Base-by-base conservation (phyloP, 2,888 invertebrate genomes). In the Tromatobia lineatoria region DNA sequence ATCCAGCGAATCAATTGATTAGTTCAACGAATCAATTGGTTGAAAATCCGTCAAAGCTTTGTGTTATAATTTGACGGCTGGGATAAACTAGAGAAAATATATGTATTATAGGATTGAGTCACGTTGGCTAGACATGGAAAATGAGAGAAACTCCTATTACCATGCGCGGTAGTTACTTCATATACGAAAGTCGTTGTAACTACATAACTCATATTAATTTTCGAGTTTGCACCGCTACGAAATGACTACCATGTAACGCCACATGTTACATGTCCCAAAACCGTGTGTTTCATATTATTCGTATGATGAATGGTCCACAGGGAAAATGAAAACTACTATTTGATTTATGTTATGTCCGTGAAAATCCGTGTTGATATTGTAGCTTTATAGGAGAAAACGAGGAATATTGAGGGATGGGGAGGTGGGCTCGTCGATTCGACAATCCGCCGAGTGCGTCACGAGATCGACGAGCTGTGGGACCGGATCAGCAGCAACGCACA, bases 251-350 rank as follows among this genome's bases (percentile, higher is more conserved):
- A 25, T 23, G 57, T 57, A 57, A 23, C 23, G 57, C 25, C 57
- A 57, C 25, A 7, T 57, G 57, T 57, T 57, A 57, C 57, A 25
- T 23, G 4, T 23, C 13, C 25, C 57, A 25, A 13, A 57, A 82
- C 79, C 78, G 69, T 70, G 76, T 81, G 71, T 79, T 83, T 70
- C 29, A 67, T 83, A 78, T 79, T 82, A 69, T 54, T 20, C n/a
- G 20, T 50, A 52, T 88, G 88, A 88, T 86, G 79, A 86, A 88
- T 88, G 80, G 59, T 54, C 42, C 82, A 38, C n/a, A 38, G 77
- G 45, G 79, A 86, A 86, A 86, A 88, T 86, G 87, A 87, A 88
- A 87, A 88, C 79, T 83, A 76, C 69, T 54, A 73, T 86, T 85
- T 88, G 86, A 88, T 88, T 88, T 88, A 88, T 88, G 81, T 80